Base-by-base conservation (phyloP, 2,888 invertebrate genomes). In the Empis stercorea region DNA sequence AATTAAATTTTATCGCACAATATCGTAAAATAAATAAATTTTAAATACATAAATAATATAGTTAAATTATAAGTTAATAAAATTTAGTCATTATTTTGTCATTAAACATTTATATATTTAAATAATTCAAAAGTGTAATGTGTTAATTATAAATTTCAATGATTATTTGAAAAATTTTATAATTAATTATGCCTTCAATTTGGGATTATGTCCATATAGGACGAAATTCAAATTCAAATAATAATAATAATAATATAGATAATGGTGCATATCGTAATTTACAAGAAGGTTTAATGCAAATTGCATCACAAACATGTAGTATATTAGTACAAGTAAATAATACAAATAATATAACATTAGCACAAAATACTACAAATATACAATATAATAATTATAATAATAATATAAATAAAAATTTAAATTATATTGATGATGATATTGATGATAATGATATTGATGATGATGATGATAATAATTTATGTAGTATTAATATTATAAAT, bases 281-380 rank as follows among this genome's bases (percentile, higher is more conserved):
- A 53, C 82, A 84, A 59, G 84, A 84, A 59, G 84, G 84, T 7
- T 71, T 84, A 30, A 82, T 84, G 61, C 84, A 84, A 72, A 84
- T 84, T 54, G 84, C 83, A 5, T 81, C 83, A 13, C 84, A 84
- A 64, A 84, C 84, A 48, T 84, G 84, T 60, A 83, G 81, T 62
- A 79, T 84, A 54, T 70, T 84, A 51, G 82, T 84, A 48, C 82
- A 84, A 75, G 81, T 83, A 54, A 80, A 82, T 63, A 82, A 83
- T 57, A 82, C 82, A 43, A 81, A 82, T 65, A 82, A 83, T 62
- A 81, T 82, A 51, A 81, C 79, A 57, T 80, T 79, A 57, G 78
- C 81, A 43, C 76, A 78, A 59, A 75, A 78, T 56, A 68, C 73
- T 51, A 72, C 78, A 48, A 81, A 79, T 63, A 78, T 81, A 56